Evolutionary conservation across 2,888 invertebrate species (phyloP).

Genomic region (Limnephilus rhombicus): DNA sequence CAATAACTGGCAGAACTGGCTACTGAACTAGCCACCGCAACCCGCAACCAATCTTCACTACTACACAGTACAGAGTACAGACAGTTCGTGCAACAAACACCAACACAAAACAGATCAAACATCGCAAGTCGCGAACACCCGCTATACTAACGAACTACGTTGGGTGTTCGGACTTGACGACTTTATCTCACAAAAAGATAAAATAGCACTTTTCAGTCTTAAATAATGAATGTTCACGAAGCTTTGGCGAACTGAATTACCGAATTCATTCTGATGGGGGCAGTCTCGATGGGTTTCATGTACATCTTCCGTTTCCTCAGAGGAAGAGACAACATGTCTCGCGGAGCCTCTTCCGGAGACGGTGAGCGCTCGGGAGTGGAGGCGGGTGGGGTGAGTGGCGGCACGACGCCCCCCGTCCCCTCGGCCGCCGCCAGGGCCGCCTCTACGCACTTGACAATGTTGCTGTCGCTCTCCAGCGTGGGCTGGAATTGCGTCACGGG

Average conservation of each 20-base stretch:
- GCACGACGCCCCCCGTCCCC: conserved; percentile 69
- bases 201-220: conserved; percentile 56
- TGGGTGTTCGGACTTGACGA: not conserved
- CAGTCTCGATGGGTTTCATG: conserved; percentile 78
- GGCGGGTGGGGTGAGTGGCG: conserved; percentile 68
- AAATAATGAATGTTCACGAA: conserved; percentile 71
- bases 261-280: conserved; percentile 79
- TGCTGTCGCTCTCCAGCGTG: conserved; percentile 74
- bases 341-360: conserved; percentile 76
- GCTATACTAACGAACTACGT: not conserved
- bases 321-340: conserved; percentile 83
- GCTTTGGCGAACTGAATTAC: conserved; percentile 93
- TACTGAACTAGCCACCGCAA: not conserved
- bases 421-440: conserved; percentile 79
- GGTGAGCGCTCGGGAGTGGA: conserved; percentile 77
- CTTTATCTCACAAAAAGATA: conserved; percentile 1
- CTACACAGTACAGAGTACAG: not conserved
- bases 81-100: not conserved
- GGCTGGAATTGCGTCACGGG: conserved; percentile 71
- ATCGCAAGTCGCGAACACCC: not conserved
- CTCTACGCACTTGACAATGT: conserved; percentile 80
- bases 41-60: not conserved
- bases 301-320: conserved; percentile 90
- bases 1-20: not conserved
- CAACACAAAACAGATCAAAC: not conserved